A percentile compares a stretch with the other conserved stretches of the same genome.
phyloP scores from a whole-genome alignment of 2,888 invertebrate species.

The Rambutsinella grinnellia region DNA sequence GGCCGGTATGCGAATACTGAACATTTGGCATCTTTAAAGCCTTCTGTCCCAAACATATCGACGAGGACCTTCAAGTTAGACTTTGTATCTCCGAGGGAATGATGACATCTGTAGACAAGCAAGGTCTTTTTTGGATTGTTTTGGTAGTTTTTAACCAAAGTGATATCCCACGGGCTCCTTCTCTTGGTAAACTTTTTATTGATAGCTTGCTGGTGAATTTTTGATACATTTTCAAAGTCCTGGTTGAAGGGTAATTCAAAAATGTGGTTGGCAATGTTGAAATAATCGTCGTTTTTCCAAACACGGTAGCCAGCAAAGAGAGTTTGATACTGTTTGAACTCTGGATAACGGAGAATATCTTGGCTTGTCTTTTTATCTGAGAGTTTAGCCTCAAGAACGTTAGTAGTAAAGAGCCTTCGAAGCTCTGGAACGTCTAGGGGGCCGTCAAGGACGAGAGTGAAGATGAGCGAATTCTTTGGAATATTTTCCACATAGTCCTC shows the following conservation, averaged over 20 bases:
- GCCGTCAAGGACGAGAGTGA: conserved; percentile 24
- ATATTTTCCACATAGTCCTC: not conserved
- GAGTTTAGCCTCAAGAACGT: conserved; percentile 26
- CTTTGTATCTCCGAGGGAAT: conserved; percentile 10
- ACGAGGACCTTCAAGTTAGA: conserved; percentile 20
- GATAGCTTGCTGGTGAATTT: conserved; percentile 11
- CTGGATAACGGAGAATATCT: conserved; percentile 18
- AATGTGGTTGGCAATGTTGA: conserved; percentile 25
- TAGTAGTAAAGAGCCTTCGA: conserved; percentile 3
- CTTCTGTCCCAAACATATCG: conserved; percentile 29
- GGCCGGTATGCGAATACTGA: not conserved
- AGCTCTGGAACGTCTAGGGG: conserved; percentile 6
- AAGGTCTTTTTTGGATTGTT: not conserved
- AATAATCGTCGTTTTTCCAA: conserved; percentile 22
- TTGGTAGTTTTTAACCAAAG: not conserved
- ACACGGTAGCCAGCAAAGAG: conserved; percentile 17
- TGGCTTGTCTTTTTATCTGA: conserved; percentile 9
- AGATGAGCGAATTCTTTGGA: conserved; percentile 21
- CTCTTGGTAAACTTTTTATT: conserved; percentile 5
- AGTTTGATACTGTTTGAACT: conserved; percentile 21
- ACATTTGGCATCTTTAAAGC: conserved; percentile 6
- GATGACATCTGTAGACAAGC: conserved; percentile 4
- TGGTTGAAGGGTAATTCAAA: not conserved
- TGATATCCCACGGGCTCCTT: conserved; percentile 35
- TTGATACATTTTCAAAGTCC: not conserved